Conservation (phyloP, 2,113 vertebrate genomes). For the Nicator chloris region DNA sequence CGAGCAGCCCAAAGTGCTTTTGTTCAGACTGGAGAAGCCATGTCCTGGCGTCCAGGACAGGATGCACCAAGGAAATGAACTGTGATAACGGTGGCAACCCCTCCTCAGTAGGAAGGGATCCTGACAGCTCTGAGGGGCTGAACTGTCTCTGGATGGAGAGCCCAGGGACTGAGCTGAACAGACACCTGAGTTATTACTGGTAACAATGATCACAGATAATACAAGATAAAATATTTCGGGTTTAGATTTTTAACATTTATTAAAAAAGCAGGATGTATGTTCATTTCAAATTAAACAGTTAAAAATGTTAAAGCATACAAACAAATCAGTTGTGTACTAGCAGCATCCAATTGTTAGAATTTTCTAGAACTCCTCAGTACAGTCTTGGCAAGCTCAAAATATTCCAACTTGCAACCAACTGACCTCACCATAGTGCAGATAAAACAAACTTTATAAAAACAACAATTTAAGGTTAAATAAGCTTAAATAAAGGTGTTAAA, state of each 20-base stretch:
- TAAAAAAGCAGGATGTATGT: constrained; percentile 86
- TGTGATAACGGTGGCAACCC: not conserved
- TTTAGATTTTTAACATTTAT: constrained; percentile 86
- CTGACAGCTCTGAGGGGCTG: not conserved
- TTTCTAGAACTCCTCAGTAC: constrained; percentile 75
- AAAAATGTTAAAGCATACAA: constrained; percentile 92
- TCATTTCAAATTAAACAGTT: constrained; percentile 86
- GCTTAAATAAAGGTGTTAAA: constrained; percentile 98
- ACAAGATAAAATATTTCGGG: not conserved
- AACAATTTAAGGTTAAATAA: constrained; percentile 95
- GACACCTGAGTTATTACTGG: not conserved
- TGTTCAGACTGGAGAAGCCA: not conserved
- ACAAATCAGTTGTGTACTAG: constrained; percentile 87
- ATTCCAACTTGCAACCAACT: constrained; percentile 81
- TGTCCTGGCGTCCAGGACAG: not conserved
- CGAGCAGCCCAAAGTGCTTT: not conserved
- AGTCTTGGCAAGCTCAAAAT: constrained; percentile 78
- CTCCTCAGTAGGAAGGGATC: not conserved
- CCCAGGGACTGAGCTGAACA: not conserved
- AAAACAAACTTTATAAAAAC: constrained; percentile 87
- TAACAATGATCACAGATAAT: not conserved
- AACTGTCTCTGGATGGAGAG: not conserved
- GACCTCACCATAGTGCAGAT: constrained; percentile 81
- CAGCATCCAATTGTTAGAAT: constrained; percentile 93
- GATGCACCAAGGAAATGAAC: not conserved